Evolutionary conservation across 2,113 vertebrate species (phyloP).

Genomic region (Silurus glanis): DNA sequence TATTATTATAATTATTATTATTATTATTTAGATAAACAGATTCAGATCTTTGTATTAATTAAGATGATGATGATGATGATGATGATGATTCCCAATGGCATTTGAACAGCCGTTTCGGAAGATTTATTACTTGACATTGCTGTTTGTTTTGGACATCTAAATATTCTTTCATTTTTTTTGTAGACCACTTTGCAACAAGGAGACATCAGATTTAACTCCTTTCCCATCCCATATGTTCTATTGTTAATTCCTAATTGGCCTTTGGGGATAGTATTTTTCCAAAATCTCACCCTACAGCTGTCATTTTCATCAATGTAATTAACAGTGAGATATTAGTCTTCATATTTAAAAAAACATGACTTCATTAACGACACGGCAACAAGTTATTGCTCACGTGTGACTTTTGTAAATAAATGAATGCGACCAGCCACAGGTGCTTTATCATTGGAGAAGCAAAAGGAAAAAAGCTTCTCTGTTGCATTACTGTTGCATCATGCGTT

Average conservation of each 20-base stretch:
- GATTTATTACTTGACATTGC: background rate
- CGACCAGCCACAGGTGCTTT: background rate
- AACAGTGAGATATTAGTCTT: background rate
- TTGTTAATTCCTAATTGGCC: conserved; percentile 5
- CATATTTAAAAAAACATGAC: background rate
- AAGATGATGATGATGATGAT: background rate
- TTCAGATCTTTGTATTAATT: background rate
- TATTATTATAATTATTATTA: background rate
- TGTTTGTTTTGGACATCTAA: background rate
- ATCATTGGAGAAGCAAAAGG: background rate
- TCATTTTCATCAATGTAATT: background rate
- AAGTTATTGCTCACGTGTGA: background rate
- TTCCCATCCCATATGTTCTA: background rate
- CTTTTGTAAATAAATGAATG: background rate
- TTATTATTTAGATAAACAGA: background rate
- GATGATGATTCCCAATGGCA: background rate
- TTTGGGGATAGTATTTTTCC: background rate
- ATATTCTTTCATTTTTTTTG: background rate
- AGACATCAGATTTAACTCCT: background rate
- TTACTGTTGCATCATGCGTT: conserved; percentile 35
- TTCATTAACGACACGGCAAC: background rate
- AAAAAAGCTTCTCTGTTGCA: conserved; percentile 3
- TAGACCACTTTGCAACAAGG: background rate
- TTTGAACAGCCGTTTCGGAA: background rate
- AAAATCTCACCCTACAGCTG: conserved; percentile 16